Base-by-base conservation (phyloP, 2,113 vertebrate species). In the Rhinogobius similis region DNA sequence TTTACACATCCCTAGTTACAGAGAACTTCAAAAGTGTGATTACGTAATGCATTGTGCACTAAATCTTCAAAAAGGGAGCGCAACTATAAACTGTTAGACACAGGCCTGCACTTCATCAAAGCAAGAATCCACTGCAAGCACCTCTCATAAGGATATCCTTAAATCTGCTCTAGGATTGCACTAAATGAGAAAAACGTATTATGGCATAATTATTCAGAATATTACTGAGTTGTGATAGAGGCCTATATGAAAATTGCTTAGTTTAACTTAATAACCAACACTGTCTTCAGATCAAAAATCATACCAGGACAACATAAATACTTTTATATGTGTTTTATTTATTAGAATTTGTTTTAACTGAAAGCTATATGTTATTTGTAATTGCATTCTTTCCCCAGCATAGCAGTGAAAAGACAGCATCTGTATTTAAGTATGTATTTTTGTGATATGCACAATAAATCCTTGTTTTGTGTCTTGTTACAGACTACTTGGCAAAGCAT, bases 401-500 rank as follows among this genome's bases (percentile, higher is more conserved):
- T 11, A 23, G 52, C 52, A 55, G 52, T 55, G 11, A 55, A n/a
- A 55, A 55, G 52, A 12, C 4, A 6, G n/a, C 11, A 23, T 7
- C 1, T 36, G 21, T 52, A 26, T 26, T 14, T 24, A 26, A 24
- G 21, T 53, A 23, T 53, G 52, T 53, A 5, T 24, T 23, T 23
- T 10, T 52, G 50, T 52, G 50, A 23, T 12, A 21, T 52, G 21
- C 20, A 50, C 46, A 21, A 11, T 55, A 55, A 59, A 20, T 59
- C 62, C 46, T 77, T 62, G 75, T 21, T 65, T 55, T 41, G 63
- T 76, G n/a, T 76, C 62, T 90, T 73, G 59, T 53, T 82, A 69
- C 84, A 99, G 97, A 99, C 90, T 98, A 99, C 86, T 95, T 98
- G 82, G 97, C 97, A 70, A 98, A 95, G 83, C 97, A 98, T 0